Evolutionary conservation across 2,113 vertebrate species (phyloP).

Genomic region (Gymnarchus niloticus): DNA sequence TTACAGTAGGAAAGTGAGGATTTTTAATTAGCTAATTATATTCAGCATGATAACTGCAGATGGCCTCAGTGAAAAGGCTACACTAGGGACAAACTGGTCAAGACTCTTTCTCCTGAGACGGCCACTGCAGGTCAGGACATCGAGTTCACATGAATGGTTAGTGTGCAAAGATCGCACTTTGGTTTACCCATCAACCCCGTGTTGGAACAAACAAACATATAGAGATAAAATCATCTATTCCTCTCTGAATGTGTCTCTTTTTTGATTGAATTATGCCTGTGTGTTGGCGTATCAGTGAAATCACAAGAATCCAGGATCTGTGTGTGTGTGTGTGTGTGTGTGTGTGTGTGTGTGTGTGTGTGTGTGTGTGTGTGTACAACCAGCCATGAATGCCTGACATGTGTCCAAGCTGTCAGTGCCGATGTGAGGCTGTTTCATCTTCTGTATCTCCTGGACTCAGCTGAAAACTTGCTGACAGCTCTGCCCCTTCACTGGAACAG

Average conservation of each 20-base stretch:
- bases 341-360: neutral
- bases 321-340: neutral
- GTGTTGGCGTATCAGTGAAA: neutral
- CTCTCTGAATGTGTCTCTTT: neutral
- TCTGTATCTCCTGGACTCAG: neutral
- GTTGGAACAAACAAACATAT: neutral
- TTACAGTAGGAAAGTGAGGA: neutral
- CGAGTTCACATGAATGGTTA: neutral
- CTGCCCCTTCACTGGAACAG: no score
- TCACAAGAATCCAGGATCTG: neutral
- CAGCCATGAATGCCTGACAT: neutral
- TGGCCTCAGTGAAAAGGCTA: neutral
- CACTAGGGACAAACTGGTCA: neutral
- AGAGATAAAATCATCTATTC: neutral
- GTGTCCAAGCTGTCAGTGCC: neutral
- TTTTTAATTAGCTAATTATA: conserved; percentile 18
- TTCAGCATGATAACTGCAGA: neutral
- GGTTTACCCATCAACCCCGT: neutral
- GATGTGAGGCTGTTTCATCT: neutral
- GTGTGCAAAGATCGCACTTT: neutral
- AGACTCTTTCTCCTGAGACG: neutral
- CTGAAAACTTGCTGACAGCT: no score
- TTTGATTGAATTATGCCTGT: neutral
- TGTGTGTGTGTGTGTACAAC: neutral
- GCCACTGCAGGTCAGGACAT: neutral